These are phyloP conservation scores for Meloidogyne exigua DNA, from an alignment of 1,140 invertebrate genomes.

Conservation along the genomic window DNA sequence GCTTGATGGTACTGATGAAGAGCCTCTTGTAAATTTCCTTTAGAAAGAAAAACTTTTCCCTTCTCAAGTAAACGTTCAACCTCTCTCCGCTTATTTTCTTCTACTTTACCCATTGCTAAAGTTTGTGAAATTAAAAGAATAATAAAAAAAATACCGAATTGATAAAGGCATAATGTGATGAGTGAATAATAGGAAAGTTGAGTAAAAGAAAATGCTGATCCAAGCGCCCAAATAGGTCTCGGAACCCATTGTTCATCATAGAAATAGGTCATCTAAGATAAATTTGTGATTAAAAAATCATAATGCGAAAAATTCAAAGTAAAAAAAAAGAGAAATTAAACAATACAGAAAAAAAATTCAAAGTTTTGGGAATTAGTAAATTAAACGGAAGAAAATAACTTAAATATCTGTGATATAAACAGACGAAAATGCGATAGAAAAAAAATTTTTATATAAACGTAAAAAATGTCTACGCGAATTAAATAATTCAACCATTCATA, in stretches of 20 bases:
- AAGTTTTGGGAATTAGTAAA: neutral
- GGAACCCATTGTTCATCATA: conserved; percentile 18
- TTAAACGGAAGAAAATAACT: neutral
- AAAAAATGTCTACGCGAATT: neutral
- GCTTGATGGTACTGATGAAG: conserved; percentile 95
- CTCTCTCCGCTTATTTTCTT: conserved; percentile 38
- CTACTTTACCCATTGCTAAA: conserved; percentile 21
- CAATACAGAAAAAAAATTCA: neutral
- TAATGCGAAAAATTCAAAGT: no score
- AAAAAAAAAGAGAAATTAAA: neutral
- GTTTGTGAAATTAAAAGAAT: conserved; percentile 7
- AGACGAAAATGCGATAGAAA: neutral
- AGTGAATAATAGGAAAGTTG: conserved; percentile 23
- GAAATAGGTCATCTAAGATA: conserved; percentile 6
- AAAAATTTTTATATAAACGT: neutral
- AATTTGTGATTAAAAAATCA: neutral
- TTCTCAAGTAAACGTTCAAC: conserved; percentile 47
- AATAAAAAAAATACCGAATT: conserved; percentile 17
- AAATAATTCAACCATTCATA: neutral
- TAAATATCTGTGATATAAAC: neutral
- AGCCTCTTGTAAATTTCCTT: conserved; percentile 89
- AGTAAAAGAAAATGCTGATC: conserved; percentile 13
- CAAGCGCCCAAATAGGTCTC: conserved; percentile 9
- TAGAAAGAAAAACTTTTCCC: conserved; percentile 42
- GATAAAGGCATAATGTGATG: conserved; percentile 20